Base-by-base conservation (phyloP, 2,888 invertebrate species). In the Eupithecia centaureata region DNA sequence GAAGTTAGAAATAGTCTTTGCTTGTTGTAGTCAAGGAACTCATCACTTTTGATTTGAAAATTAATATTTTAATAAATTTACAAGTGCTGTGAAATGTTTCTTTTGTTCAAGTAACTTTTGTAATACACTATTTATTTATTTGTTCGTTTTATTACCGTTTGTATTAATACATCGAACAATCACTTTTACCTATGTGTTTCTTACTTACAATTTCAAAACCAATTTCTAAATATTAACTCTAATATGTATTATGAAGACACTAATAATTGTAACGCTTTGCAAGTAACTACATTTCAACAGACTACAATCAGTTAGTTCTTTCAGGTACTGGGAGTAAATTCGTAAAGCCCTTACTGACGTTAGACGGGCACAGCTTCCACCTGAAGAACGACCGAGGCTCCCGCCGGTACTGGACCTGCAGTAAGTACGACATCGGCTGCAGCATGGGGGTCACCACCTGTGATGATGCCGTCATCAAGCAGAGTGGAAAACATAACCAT, bases 311-410 rank as follows among this genome's bases (percentile, higher is more conserved):
- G 18, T 42, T 18, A 7, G 42, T 42, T 42, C 8, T 42, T 42
- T 42, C 42, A 42, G 42, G 42, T 42, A 18, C 42, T 18, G 42
- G 18, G 42, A 42, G 42, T 15, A 42, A 42, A 42, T 42, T 42
- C 42, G 42, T 42, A 10, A 42, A 18, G 18, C 18, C 18, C 18
- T 42, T 42, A 42, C 18, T 42, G 10, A 42, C 2, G 10, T 18
- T 42, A 42, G 42, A 42, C 18, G 42, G 42, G 18, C 42, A 42
- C 10, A 42, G 42, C 8, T 42, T 42, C 42, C 18, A 18, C 42
- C 42, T 42, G 42, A 42, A 42, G 42, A 42, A 42, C 42, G 42
- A 42, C 42, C 42, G 42, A 42, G 42, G 42, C 42, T 42, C 42
- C 18, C 42, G 42, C 10, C 42, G 42, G 18, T 42, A 42, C 42